Evolutionary conservation across 2,113 vertebrate genomes (phyloP).

Genomic region (Platysteira castanea): DNA sequence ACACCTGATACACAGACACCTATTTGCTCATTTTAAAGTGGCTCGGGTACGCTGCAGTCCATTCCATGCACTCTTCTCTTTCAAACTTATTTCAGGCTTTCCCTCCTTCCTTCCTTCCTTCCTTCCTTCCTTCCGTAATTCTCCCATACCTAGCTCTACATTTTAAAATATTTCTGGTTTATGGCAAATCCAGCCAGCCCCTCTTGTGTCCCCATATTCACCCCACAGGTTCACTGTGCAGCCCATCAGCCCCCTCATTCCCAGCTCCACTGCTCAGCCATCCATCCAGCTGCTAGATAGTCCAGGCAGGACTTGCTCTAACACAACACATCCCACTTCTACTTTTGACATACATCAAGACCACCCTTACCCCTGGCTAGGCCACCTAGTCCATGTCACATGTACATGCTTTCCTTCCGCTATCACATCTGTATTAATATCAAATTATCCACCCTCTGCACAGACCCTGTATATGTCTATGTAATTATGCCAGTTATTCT

Average conservation of each 20-base stretch:
- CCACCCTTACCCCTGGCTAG: not conserved
- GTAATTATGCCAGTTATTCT: not conserved
- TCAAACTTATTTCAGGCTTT: not conserved
- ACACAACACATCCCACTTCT: not conserved
- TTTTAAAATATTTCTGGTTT: not conserved
- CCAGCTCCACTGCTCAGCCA: not conserved
- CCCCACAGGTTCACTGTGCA: rapidly evolving
- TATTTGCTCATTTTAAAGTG: not conserved
- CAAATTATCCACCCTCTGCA: not conserved
- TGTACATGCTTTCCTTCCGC: not conserved
- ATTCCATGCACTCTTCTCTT: not conserved
- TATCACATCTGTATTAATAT: not conserved
- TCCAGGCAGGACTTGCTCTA: not conserved
- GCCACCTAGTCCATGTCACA: not conserved
- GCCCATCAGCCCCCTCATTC: not conserved
- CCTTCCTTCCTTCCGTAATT: not conserved
- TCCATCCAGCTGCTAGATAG: not conserved
- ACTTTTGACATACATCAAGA: not conserved
- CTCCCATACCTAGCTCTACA: not conserved
- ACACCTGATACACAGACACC: not conserved
- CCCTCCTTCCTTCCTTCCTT: too few species aligned
- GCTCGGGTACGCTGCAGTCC: not conserved
- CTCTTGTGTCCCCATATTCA: not conserved
- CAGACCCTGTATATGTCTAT: not conserved
- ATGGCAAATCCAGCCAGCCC: not conserved